Evolutionary conservation across 2,888 invertebrate species (phyloP), one percentile per base, ranked within the genome.

Genomic region (Lamellibrachia satsuma): DNA sequence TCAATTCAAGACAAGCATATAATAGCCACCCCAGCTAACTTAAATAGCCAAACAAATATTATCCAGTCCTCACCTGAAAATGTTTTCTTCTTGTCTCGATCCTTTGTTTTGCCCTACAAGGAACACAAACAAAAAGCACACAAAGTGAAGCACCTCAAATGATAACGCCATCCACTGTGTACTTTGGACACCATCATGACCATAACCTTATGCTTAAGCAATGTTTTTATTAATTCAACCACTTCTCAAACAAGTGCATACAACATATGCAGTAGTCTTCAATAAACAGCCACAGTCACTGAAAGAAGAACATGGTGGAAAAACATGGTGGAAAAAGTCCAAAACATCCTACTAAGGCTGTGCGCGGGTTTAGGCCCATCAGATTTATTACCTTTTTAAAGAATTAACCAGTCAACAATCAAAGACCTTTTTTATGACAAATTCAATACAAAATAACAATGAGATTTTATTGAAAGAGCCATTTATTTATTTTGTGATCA

Each of bases 121-220:
- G 75, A 75, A 75, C 75, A 75, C 75, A 75, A 11, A 75, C 15
- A 75, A n/a, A 75, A 75, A 75, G 75, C 75, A 75, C 75, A 75
- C 75, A 15, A 75, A 75, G 75, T 75, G n/a, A n/a, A 75, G 75
- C n/a, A 75, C 75, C n/a, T n/a, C 75, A 75, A 75, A 15, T 75
- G 15, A 75, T 3, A 15, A 22, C 4, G 22, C n/a, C 75, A 4
- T 15, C 75, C n/a, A 75, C 2, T 22, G 22, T 75, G 75, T 55
- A 39, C 39, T 55, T 55, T 55, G 7, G 55, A 55, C 75, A 75
- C n/a, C n/a, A 75, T 11, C 22, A 22, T 39, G 15, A 75, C 22
- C 75, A 75, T 75, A 22, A 75, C 15, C 39, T 75, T 75, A n/a
- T 75, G 75, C 39, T 75, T 75, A 75, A 15, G 15, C 6, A 75